A percentile compares a stretch with the other conserved stretches of the same genome.
Evolutionary conservation across 2,888 invertebrate genomes (phyloP).

Genomic region (Eristalis tenax): DNA sequence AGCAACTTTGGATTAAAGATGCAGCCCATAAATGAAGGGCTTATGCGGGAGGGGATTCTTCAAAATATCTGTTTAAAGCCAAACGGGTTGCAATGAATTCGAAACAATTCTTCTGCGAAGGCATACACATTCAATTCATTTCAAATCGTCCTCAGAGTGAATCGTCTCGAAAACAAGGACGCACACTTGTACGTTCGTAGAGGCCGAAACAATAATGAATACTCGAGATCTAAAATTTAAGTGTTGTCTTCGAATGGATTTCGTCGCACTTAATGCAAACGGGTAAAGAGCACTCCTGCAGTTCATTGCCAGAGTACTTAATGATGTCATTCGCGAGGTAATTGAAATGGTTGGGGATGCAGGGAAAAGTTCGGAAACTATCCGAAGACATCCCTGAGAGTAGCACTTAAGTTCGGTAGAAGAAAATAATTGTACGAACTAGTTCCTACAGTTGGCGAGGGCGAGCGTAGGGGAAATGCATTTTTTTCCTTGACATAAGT

Average conservation of each 20-base stretch:
- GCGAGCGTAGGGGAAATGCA: not conserved
- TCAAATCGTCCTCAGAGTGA: too few species aligned
- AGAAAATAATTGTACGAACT: not conserved
- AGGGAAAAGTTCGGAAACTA: not conserved
- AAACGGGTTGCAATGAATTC: not conserved
- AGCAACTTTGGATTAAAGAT: slow-evolving; percentile 8
- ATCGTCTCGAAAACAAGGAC: not conserved
- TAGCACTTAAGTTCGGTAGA: not conserved
- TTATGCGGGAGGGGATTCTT: not conserved
- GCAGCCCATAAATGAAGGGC: not conserved
- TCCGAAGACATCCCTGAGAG: not conserved
- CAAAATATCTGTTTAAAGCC: not conserved
- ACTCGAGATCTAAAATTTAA: not conserved
- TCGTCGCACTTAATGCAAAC: not conserved
- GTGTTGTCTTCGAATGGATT: not conserved
- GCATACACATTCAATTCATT: too few species aligned
- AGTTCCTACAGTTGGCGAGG: not conserved
- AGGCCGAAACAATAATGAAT: not conserved
- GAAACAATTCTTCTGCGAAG: too few species aligned
- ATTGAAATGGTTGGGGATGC: not conserved
- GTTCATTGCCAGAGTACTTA: slow-evolving; percentile 7
- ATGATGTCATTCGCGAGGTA: not conserved
- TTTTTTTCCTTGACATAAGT: not conserved
- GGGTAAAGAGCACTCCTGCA: not conserved
- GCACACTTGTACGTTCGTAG: not conserved